phyloP scores from a whole-genome alignment of 2,888 invertebrate genomes.

The Ophraella communa region DNA sequence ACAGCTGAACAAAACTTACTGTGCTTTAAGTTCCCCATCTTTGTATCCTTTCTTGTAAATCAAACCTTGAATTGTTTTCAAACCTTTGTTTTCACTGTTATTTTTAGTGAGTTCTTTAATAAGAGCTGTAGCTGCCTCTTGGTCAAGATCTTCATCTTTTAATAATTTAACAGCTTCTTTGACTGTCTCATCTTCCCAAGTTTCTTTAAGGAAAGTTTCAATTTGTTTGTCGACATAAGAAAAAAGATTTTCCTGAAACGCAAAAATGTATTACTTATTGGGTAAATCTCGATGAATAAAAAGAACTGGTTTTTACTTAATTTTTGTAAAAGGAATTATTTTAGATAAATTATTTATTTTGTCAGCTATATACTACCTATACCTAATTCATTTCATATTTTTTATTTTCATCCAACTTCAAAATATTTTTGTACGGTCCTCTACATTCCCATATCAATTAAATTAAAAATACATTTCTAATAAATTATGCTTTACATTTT shows the following conservation, averaged over 20 bases:
- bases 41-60: constrained; percentile 89
- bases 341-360: no score
- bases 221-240: constrained; percentile 79
- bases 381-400: no score
- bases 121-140: constrained; percentile 70
- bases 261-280: no score
- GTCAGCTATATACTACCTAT: no score
- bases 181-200: constrained; percentile 75
- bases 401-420: no score
- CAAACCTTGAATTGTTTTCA: constrained; percentile 90
- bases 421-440: no score
- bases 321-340: no score
- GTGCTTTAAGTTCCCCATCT: constrained; percentile 79
- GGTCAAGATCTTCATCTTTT: constrained; percentile 59
- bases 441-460: no score
- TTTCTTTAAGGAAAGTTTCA: constrained; percentile 71
- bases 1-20: constrained; percentile 80
- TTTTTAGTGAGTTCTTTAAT: constrained; percentile 82
- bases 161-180: constrained; percentile 72
- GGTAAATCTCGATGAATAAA: no score
- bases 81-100: constrained; percentile 78
- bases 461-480: no score
- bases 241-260: constrained; percentile 74
- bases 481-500: no score
- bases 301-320: no score